Evolutionary conservation across 2,113 vertebrate species (phyloP).

Genomic region (Hydrochoerus hydrochaeris): DNA sequence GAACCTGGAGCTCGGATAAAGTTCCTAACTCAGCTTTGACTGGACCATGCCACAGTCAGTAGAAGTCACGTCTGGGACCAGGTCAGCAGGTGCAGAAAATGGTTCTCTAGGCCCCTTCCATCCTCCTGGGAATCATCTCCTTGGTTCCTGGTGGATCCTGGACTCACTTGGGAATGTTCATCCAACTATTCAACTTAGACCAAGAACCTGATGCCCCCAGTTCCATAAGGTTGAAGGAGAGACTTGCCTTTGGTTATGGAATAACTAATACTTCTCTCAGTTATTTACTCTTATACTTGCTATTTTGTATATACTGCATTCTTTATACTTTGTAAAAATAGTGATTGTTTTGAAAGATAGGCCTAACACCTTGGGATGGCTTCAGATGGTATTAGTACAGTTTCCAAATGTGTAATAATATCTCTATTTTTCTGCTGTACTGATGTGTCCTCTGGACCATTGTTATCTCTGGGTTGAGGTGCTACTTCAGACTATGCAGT

Average conservation of each 20-base stretch:
- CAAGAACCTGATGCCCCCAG: not conserved
- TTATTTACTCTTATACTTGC: not conserved
- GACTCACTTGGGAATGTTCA: not conserved
- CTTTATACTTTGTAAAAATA: not conserved
- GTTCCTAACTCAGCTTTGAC: no score
- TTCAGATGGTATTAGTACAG: not conserved
- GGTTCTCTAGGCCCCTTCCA: not conserved
- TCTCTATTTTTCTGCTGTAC: not conserved
- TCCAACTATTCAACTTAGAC: not conserved
- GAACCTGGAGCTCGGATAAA: no score
- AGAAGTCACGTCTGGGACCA: not conserved
- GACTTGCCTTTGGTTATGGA: not conserved
- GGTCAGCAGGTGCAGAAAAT: not conserved
- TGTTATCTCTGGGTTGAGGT: no score
- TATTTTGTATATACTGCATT: not conserved
- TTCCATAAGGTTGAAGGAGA: not conserved
- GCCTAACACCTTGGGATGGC: not conserved
- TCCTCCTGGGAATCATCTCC: not conserved
- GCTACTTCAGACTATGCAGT: no score
- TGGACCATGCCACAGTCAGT: not conserved
- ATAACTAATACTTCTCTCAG: not conserved
- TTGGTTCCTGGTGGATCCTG: not conserved
- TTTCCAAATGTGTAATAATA: not conserved
- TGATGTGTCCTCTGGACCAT: not conserved
- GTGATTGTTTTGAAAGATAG: not conserved